phyloP scores from a whole-genome alignment of 2,113 vertebrate genomes.

The Passerina amoena region DNA sequence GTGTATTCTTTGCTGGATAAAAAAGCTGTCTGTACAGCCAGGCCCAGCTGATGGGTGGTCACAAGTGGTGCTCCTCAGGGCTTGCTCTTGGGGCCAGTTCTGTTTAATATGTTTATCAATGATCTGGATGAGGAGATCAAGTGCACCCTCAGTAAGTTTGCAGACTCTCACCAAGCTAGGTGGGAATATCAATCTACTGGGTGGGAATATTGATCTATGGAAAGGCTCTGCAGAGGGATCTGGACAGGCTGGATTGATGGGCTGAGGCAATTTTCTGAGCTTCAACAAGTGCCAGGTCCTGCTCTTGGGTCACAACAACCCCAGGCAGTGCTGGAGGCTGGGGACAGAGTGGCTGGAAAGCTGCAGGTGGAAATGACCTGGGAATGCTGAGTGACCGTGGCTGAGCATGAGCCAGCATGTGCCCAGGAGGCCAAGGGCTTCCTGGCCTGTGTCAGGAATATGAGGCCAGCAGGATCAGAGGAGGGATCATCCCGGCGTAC shows the following conservation, averaged over 20 bases:
- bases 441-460: not conserved
- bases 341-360: not conserved
- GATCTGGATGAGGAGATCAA: rapidly evolving
- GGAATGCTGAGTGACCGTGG: rapidly evolving
- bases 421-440: not conserved
- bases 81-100: rapidly evolving
- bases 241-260: rapidly evolving
- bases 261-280: rapidly evolving
- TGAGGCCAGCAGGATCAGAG: not conserved
- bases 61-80: not conserved
- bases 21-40: not conserved
- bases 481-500: rapidly evolving
- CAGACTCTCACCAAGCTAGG: not conserved
- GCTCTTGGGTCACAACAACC: not conserved
- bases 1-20: not conserved
- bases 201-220: not conserved
- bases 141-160: not conserved
- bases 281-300: rapidly evolving
- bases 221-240: not conserved
- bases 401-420: not conserved
- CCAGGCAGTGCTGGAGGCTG: rapidly evolving
- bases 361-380: rapidly evolving
- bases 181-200: rapidly evolving
- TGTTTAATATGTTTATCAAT: not conserved
- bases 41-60: not conserved